Evolutionary conservation across 2,797 vertebrate genomes (phyloP).

Genomic region (Melanotaenia maccullochi): DNA sequence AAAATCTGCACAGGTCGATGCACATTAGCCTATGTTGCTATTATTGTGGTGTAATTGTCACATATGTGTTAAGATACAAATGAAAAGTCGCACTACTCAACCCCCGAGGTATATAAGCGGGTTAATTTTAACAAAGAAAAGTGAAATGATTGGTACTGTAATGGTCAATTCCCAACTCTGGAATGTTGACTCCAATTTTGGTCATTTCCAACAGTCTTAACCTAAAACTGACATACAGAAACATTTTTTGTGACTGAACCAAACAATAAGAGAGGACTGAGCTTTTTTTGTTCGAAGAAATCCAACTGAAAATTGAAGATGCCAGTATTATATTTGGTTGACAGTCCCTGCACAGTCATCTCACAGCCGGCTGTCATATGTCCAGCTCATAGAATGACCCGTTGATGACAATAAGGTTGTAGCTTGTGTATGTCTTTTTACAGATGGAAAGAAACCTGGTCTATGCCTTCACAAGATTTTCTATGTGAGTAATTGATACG

Average conservation of each 20-base stretch:
- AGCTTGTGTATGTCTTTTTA: not conserved
- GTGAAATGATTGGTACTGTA: not conserved
- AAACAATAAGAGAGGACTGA: not conserved
- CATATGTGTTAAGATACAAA: not conserved
- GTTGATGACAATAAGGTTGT: not conserved
- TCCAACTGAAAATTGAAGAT: not conserved
- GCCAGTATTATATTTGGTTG: not conserved
- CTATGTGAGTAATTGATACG: not conserved
- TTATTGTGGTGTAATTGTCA: not conserved
- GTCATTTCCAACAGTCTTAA: not conserved
- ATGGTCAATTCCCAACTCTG: not conserved
- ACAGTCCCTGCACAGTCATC: not conserved
- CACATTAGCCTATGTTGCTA: not conserved
- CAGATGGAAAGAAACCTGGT: not conserved
- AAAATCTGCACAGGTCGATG: slow-evolving; percentile 2
- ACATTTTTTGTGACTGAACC: not conserved
- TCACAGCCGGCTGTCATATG: not conserved
- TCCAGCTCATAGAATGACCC: slow-evolving; percentile 1
- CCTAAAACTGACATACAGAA: not conserved
- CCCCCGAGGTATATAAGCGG: no score
- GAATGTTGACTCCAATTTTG: not conserved
- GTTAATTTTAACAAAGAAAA: no score
- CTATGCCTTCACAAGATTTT: not conserved
- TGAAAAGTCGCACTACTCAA: no score
- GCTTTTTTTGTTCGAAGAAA: not conserved